These are phyloP conservation scores for Bursaphelenchus okinawaensis DNA, from an alignment of 2,888 invertebrate genomes.

Conservation along the genomic window DNA sequence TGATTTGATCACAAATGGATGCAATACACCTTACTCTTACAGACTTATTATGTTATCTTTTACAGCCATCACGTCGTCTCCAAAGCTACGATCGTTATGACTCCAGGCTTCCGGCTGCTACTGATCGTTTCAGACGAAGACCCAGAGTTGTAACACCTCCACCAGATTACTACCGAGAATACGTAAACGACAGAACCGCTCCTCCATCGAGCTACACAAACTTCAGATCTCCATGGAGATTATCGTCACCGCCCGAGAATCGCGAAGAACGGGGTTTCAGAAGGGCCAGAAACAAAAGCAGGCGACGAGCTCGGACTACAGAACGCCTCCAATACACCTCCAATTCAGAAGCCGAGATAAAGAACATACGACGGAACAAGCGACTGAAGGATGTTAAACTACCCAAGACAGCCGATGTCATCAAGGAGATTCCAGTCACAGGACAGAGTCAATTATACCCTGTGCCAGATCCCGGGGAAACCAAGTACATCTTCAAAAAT, in stretches of 20 bases:
- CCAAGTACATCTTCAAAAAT: neutral
- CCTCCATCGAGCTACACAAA: neutral
- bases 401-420: neutral
- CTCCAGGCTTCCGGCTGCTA: neutral
- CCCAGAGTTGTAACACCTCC: neutral
- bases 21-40: neutral
- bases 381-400: neutral
- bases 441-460: neutral
- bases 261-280: neutral
- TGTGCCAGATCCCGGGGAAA: conserved; percentile 3
- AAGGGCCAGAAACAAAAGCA: neutral
- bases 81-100: neutral
- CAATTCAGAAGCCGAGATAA: neutral
- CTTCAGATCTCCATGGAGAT: neutral
- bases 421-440: neutral
- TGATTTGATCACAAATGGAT: neutral
- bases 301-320: neutral
- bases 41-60: neutral
- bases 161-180: neutral
- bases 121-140: neutral
- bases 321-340: neutral
- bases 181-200: neutral
- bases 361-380: neutral
- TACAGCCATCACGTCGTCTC: neutral
- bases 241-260: neutral